phyloP scores from a whole-genome alignment of 2,797 vertebrate genomes.

The Manis pentadactyla region DNA sequence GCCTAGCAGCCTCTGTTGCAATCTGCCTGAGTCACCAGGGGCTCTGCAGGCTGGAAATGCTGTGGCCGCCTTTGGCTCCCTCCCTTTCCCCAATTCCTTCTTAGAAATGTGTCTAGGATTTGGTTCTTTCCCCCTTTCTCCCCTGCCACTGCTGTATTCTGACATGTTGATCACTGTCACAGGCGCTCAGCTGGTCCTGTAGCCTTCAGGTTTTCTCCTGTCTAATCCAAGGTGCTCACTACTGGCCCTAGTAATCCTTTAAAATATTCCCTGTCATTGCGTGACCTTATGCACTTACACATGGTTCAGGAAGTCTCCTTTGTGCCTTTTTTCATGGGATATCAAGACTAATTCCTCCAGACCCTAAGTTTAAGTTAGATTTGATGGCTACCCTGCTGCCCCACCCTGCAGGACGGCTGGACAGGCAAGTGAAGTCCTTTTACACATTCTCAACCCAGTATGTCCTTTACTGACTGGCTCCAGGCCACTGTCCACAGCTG shows the following conservation, averaged over 20 bases:
- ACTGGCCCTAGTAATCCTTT: neutral
- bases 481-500: neutral
- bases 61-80: neutral
- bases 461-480: neutral
- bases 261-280: slow-evolving; percentile 24
- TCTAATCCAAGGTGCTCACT: neutral
- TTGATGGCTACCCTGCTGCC: neutral
- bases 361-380: neutral
- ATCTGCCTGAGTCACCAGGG: neutral
- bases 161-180: neutral
- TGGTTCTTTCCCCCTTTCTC: neutral
- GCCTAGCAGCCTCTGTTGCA: neutral
- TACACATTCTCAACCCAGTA: neutral
- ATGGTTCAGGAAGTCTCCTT: neutral
- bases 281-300: neutral
- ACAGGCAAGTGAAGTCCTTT: neutral
- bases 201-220: neutral
- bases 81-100: neutral
- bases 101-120: neutral
- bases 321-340: neutral
- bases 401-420: neutral
- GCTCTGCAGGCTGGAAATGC: neutral
- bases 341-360: neutral
- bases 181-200: neutral
- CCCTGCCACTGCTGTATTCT: neutral